These are phyloP conservation scores for Hesperophylax magnus DNA, from an alignment of 1,140 invertebrate genomes.

Conservation along the genomic window DNA sequence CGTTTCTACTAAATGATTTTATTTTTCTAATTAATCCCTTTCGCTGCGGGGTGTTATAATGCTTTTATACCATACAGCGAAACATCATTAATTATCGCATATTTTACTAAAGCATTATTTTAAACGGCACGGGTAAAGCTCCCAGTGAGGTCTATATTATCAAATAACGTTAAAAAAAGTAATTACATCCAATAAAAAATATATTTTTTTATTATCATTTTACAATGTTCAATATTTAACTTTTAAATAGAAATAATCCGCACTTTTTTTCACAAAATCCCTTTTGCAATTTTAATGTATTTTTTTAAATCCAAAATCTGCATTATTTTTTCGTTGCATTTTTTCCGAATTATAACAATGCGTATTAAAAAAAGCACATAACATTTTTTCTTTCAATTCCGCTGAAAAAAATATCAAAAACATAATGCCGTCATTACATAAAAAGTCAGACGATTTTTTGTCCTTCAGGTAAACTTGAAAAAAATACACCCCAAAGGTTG, in stretches of 20 bases:
- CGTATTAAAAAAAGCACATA: neutral
- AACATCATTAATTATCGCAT: neutral
- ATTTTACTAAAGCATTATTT: neutral
- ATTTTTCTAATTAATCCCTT: slow-evolving; percentile 23
- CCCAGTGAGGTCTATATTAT: too few relatives aligned
- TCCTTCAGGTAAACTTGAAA: slow-evolving; percentile 42
- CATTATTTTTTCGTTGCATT: neutral
- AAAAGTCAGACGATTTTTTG: slow-evolving; percentile 34
- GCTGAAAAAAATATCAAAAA: neutral
- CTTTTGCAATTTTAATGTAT: neutral
- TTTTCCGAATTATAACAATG: neutral
- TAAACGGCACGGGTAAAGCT: too few relatives aligned
- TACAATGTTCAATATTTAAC: too few relatives aligned
- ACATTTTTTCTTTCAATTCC: slow-evolving; percentile 15
- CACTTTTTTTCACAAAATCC: neutral
- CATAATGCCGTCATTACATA: slow-evolving; percentile 15
- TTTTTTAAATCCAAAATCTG: neutral
- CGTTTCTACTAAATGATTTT: slow-evolving; percentile 19
- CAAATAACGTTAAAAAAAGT: too few relatives aligned
- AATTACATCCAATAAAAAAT: too few relatives aligned
- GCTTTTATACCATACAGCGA: neutral
- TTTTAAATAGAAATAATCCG: neutral
- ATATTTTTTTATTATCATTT: too few relatives aligned
- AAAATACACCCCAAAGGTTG: slow-evolving; percentile 14
- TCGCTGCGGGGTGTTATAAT: slow-evolving; percentile 25